These are phyloP conservation scores for Oscheius myriophilus DNA, from an alignment of 2,888 invertebrate genomes.

Conservation along the genomic window DNA sequence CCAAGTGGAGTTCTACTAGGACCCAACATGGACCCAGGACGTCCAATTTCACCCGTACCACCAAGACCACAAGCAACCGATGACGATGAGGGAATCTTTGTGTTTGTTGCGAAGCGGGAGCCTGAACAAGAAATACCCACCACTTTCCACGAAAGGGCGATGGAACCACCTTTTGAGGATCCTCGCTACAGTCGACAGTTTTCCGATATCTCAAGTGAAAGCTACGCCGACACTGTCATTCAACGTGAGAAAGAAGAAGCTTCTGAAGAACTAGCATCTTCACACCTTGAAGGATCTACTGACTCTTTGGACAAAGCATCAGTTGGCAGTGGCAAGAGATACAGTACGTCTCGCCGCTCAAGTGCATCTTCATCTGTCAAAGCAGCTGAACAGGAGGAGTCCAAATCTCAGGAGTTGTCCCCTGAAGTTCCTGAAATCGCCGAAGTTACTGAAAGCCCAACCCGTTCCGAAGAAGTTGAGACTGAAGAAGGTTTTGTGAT, in stretches of 20 bases:
- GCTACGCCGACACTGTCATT: conserved; percentile 52
- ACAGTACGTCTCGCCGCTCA: too few species aligned
- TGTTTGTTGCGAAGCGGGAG: conserved; percentile 33
- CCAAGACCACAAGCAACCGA: conserved; percentile 42
- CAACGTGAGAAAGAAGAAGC: conserved; percentile 31
- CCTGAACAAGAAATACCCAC: conserved; percentile 22
- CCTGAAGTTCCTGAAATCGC: too few species aligned
- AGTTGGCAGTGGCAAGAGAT: conserved; percentile 13
- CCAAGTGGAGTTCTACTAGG: conserved; percentile 50
- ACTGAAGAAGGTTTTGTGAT: conserved; percentile 43
- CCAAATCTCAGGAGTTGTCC: not conserved
- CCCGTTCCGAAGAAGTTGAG: conserved; percentile 3
- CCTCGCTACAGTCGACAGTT: conserved; percentile 49
- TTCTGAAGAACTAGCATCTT: conserved; percentile 17
- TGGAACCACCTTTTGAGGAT: conserved; percentile 40
- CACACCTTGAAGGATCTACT: conserved; percentile 30
- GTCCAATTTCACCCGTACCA: conserved; percentile 59
- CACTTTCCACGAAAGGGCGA: conserved; percentile 31
- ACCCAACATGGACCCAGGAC: conserved; percentile 51
- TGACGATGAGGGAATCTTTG: conserved; percentile 40
- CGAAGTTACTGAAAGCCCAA: too few species aligned
- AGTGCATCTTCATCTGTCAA: not conserved
- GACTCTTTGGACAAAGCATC: conserved; percentile 40
- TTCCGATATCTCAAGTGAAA: conserved; percentile 49
- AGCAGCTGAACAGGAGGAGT: conserved; percentile 1